These are phyloP conservation scores for Agrotis ipsilon DNA, from an alignment of 2,888 invertebrate genomes.

Conservation along the genomic window DNA sequence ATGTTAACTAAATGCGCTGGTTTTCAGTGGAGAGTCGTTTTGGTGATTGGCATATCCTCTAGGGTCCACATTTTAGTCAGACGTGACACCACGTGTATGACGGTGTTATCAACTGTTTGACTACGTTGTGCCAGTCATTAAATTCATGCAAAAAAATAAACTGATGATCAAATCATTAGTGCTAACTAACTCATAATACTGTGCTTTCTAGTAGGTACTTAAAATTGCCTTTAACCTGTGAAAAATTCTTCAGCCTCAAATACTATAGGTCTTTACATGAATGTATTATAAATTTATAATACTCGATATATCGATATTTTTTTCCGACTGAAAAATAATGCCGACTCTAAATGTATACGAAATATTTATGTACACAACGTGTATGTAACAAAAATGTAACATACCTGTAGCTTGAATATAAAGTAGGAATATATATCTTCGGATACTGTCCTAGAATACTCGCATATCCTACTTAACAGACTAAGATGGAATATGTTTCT, in stretches of 20 bases:
- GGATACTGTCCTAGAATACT: not conserved
- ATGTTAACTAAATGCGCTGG: not conserved
- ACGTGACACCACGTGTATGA: not conserved
- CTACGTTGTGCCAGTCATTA: not conserved
- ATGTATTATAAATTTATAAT: no score
- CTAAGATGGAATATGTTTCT: not conserved
- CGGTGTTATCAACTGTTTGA: slow-evolving; percentile 9
- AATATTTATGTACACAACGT: no score
- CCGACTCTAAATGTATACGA: not conserved
- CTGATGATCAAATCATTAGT: no score
- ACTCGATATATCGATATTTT: not conserved
- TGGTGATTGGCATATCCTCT: slow-evolving; percentile 43
- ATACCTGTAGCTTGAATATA: not conserved
- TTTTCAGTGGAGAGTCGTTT: not conserved
- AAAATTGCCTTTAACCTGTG: no score
- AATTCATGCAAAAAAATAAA: not conserved
- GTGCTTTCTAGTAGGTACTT: no score
- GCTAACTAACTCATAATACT: no score
- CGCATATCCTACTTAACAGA: not conserved
- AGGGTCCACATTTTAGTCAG: slow-evolving; percentile 19
- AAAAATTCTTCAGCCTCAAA: no score
- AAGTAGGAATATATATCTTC: not conserved
- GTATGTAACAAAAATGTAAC: not conserved
- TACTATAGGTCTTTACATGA: no score
- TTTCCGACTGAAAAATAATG: no score